A percentile compares a stretch with the other conserved stretches of the same genome.
Evolutionary conservation across 2,888 invertebrate genomes (phyloP).

Genomic region (Cheilosia pagana): DNA sequence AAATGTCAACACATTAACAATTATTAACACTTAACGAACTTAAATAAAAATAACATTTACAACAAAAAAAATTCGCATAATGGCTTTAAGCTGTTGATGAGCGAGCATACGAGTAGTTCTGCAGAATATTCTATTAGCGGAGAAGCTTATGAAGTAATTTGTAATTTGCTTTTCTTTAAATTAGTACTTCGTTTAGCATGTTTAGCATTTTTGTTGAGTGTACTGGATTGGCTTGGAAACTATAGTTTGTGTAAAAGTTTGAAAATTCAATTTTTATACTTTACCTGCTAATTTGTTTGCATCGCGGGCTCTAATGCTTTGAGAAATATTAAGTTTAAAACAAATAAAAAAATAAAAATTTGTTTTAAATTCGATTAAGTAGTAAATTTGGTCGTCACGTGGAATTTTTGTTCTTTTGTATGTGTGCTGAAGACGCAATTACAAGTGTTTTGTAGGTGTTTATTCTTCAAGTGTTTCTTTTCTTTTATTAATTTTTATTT

Average conservation of each 20-base stretch:
- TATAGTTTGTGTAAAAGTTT: slow-evolving; percentile 28
- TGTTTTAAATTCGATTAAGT: slow-evolving; percentile 11
- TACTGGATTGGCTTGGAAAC: slow-evolving; percentile 24
- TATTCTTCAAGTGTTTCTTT: slow-evolving; percentile 28
- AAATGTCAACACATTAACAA: slow-evolving; percentile 22
- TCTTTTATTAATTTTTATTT: slow-evolving; percentile 14
- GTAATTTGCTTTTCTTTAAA: slow-evolving; percentile 7
- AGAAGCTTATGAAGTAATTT: slow-evolving; percentile 8
- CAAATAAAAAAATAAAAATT: background rate
- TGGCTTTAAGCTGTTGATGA: slow-evolving; percentile 37
- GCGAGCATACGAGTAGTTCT: background rate
- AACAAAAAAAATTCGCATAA: slow-evolving; percentile 24
- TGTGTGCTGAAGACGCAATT: slow-evolving; percentile 71
- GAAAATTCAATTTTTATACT: slow-evolving; percentile 38
- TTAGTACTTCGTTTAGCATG: slow-evolving; percentile 31
- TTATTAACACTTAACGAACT: slow-evolving; percentile 11
- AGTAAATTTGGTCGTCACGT: slow-evolving; percentile 19
- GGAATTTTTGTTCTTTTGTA: slow-evolving; percentile 11
- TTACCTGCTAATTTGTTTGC: slow-evolving; percentile 38
- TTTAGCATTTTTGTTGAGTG: slow-evolving; percentile 33
- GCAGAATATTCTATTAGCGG: slow-evolving; percentile 21
- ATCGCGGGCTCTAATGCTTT: slow-evolving; percentile 22
- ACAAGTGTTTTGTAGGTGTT: slow-evolving; percentile 46
- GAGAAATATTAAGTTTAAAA: background rate
- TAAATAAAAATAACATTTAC: slow-evolving; percentile 4